Conservation (phyloP, 2,113 vertebrate species). For the Strix aluco region DNA sequence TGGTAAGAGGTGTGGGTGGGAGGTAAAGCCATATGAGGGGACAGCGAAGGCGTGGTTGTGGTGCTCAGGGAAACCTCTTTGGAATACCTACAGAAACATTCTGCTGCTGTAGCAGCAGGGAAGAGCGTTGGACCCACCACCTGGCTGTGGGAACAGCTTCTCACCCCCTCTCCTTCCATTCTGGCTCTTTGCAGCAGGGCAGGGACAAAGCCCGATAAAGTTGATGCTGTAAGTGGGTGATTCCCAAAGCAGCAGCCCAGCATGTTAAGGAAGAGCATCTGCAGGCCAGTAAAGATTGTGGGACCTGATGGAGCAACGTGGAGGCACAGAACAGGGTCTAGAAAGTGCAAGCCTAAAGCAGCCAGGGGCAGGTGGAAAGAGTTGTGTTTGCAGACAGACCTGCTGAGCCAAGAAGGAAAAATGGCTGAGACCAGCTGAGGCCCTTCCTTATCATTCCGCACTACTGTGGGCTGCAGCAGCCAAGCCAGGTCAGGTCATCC, state of each 20-base stretch:
- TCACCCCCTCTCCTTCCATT: not conserved
- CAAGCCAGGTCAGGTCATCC: not conserved
- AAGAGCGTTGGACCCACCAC: not conserved
- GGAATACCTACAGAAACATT: not conserved
- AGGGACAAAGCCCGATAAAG: not conserved
- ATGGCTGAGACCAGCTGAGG: not conserved
- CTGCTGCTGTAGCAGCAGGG: not conserved
- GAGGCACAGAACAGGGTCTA: not conserved
- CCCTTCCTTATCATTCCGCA: not conserved
- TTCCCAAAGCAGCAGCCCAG: not conserved
- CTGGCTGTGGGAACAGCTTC: not conserved
- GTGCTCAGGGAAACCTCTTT: not conserved
- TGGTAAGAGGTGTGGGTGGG: conserved; percentile 66
- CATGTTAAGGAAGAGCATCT: not conserved
- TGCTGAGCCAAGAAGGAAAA: not conserved
- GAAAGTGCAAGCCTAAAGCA: not conserved
- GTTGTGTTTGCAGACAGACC: not conserved
- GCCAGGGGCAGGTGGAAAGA: not conserved
- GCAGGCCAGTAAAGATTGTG: not conserved
- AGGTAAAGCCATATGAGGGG: not conserved
- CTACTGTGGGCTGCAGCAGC: not conserved
- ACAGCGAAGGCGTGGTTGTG: not conserved
- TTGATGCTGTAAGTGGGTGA: not conserved
- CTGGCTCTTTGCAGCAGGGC: not conserved
- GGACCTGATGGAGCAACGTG: not conserved